These are phyloP conservation scores for Stramonita haemastoma DNA, from an alignment of 2,888 invertebrate genomes.

Conservation along the genomic window DNA sequence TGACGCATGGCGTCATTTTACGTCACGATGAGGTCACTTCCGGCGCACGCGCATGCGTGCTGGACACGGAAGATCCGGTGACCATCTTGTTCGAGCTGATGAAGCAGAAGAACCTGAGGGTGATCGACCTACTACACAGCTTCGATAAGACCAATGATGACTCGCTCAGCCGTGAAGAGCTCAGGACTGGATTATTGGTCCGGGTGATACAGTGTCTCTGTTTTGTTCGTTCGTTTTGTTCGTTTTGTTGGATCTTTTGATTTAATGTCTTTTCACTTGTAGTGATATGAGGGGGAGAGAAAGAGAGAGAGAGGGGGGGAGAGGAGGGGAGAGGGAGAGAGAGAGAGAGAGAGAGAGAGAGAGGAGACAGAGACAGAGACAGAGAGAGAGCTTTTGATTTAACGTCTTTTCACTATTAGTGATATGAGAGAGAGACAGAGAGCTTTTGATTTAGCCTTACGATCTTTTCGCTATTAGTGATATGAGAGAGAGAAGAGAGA, in stretches of 20 bases:
- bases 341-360: too few species aligned
- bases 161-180: slow-evolving; percentile 50
- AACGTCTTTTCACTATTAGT: too few species aligned
- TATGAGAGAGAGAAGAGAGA: too few species aligned
- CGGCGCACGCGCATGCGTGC: slow-evolving; percentile 53
- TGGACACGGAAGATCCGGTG: slow-evolving; percentile 62
- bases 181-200: slow-evolving; percentile 52
- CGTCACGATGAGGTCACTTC: slow-evolving; percentile 58
- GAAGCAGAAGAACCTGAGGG: slow-evolving; percentile 50
- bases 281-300: background rate
- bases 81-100: slow-evolving; percentile 52
- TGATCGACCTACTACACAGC: slow-evolving; percentile 53
- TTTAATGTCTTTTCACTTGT: background rate
- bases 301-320: too few species aligned
- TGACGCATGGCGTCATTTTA: slow-evolving; percentile 60
- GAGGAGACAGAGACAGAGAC: too few species aligned
- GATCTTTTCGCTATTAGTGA: too few species aligned
- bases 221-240: background rate
- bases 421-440: too few species aligned
- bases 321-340: too few species aligned
- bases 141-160: slow-evolving; percentile 53
- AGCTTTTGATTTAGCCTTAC: too few species aligned
- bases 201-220: background rate
- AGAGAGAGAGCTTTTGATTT: too few species aligned
- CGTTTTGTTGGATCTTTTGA: background rate